A percentile compares a stretch with the other conserved stretches of the same genome.
Evolutionary conservation across 2,888 invertebrate species (phyloP).

Genomic region (Leptopilina syphax): DNA sequence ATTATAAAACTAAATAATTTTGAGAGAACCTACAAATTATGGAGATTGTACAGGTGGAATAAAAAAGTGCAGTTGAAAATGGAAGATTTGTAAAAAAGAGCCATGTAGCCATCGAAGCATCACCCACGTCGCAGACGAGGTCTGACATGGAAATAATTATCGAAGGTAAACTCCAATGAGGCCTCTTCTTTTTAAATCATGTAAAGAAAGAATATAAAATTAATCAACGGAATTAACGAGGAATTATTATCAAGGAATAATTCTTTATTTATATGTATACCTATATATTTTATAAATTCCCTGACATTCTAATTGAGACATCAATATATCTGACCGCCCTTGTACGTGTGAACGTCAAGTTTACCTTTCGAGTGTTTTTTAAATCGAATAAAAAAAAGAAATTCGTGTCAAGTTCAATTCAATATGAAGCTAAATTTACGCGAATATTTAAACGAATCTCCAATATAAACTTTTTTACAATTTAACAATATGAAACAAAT

Average conservation of each 20-base stretch:
- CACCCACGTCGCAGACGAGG: constrained; percentile 62
- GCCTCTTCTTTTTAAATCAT: constrained; percentile 56
- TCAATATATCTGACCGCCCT: constrained; percentile 9
- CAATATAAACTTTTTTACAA: neutral
- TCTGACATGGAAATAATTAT: constrained; percentile 63
- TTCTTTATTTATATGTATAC: neutral
- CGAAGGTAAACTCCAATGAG: constrained; percentile 67
- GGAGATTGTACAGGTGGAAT: constrained; percentile 55
- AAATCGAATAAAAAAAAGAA: constrained; percentile 11
- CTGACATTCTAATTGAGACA: constrained; percentile 18
- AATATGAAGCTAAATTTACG: neutral
- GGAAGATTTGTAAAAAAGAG: constrained; percentile 61
- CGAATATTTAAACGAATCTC: too few species aligned
- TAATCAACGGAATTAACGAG: constrained; percentile 2
- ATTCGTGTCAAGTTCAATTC: constrained; percentile 31
- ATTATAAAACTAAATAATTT: constrained; percentile 4
- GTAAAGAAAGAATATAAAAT: neutral
- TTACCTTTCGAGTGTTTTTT: constrained; percentile 11
- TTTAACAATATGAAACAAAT: neutral
- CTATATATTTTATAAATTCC: constrained; percentile 20
- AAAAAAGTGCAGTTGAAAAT: constrained; percentile 58
- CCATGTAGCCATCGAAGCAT: constrained; percentile 61
- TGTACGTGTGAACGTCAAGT: constrained; percentile 35
- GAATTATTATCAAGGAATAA: neutral
- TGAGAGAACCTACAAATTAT: constrained; percentile 61